These are phyloP conservation scores for Stichopus chloronotus DNA, from an alignment of 35 echinoderm and acorn worm genomes.

Conservation along the genomic window DNA sequence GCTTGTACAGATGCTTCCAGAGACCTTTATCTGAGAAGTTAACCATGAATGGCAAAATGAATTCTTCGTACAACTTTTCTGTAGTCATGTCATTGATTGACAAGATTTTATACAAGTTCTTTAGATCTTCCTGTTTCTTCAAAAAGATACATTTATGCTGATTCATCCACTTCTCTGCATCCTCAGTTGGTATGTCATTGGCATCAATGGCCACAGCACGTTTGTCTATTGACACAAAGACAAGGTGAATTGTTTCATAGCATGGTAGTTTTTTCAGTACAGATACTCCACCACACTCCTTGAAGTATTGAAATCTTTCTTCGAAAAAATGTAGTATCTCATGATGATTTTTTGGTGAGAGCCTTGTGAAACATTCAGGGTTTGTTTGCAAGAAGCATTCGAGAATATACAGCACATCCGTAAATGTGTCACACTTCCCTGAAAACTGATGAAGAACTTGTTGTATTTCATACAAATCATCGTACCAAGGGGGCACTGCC, in stretches of 20 bases:
- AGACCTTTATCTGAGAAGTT: slow-evolving; percentile 18
- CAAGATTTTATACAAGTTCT: neutral
- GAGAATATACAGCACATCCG: neutral
- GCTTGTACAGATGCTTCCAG: slow-evolving; percentile 38
- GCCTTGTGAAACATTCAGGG: neutral
- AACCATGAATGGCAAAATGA: slow-evolving; percentile 49
- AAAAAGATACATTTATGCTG: slow-evolving; percentile 4
- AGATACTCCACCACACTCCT: neutral
- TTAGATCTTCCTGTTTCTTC: neutral
- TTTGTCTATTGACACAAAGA: slow-evolving; percentile 16
- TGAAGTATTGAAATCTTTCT: neutral
- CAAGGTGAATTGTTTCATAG: slow-evolving; percentile 42
- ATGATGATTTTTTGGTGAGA: neutral
- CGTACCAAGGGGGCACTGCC: no score
- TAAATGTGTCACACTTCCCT: neutral
- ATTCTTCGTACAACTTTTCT: slow-evolving; percentile 28
- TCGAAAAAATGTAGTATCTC: slow-evolving; percentile 46
- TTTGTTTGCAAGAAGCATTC: slow-evolving; percentile 7
- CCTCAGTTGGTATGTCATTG: neutral
- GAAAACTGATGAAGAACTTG: neutral
- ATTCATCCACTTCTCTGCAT: slow-evolving; percentile 30
- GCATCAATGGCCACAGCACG: neutral
- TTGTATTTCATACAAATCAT: neutral
- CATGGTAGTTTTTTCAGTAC: slow-evolving; percentile 55
- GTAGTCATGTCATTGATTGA: neutral